Evolutionary conservation across 2,888 invertebrate species (phyloP).

Genomic region (Trissolcus brochymenae): DNA sequence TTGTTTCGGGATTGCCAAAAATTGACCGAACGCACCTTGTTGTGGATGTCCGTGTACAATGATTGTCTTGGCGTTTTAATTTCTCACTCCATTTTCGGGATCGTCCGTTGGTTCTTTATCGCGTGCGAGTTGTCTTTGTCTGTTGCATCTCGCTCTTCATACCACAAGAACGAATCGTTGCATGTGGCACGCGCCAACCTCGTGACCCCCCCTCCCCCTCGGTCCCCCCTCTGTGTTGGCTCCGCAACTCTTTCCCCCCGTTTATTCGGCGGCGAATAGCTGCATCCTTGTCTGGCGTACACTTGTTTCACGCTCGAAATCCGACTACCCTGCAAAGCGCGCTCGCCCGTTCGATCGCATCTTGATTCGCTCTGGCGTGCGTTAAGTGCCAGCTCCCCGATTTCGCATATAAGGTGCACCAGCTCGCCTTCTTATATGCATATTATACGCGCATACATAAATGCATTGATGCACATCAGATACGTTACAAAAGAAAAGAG

Average conservation of each 20-base stretch:
- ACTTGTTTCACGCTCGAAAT: conserved; percentile 71
- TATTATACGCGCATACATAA: conserved; percentile 19
- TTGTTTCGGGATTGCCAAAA: too few relatives aligned
- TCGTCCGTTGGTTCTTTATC: conserved; percentile 11
- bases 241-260: conserved; percentile 56
- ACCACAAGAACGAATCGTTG: conserved; percentile 68
- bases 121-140: not conserved
- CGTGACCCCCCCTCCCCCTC: conserved; percentile 63
- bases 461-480: conserved; percentile 6
- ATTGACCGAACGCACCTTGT: not conserved
- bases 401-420: conserved; percentile 44
- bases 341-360: conserved; percentile 52
- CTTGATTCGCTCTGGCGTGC: conserved; percentile 50
- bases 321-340: conserved; percentile 45
- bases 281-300: conserved; percentile 58
- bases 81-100: conserved; percentile 2
- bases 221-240: conserved; percentile 55
- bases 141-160: conserved; percentile 55
- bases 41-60: conserved; percentile 19
- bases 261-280: conserved; percentile 39
- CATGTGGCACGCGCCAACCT: conserved; percentile 75
- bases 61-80: not conserved
- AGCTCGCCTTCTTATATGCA: conserved; percentile 17
- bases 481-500: not conserved
- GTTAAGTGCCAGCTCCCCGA: conserved; percentile 55